Percentiles rank a stretch among this genome's conserved stretches.
Evolutionary conservation across 2,797 vertebrate genomes (phyloP).

Genomic region (Gambelia wislizenii): DNA sequence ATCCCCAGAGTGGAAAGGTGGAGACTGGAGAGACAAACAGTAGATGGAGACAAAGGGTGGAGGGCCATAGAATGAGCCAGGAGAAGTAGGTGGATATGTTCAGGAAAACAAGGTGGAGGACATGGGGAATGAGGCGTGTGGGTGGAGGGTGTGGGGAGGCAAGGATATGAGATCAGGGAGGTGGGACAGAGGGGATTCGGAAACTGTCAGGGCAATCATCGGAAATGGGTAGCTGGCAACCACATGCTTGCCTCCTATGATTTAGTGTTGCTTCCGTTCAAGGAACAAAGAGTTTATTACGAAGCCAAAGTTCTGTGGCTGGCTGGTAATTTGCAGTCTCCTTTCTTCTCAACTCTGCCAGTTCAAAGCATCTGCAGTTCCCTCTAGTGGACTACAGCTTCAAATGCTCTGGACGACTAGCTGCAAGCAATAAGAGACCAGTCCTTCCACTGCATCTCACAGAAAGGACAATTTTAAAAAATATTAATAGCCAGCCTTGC

Average conservation of each 20-base stretch:
- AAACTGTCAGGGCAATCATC: not conserved
- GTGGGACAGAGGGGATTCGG: not conserved
- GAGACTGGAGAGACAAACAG: not conserved
- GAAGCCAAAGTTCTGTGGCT: constrained; percentile 19
- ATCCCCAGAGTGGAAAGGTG: not conserved
- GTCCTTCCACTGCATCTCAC: not conserved
- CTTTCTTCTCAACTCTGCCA: not conserved
- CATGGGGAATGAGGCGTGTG: not conserved
- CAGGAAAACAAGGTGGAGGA: constrained; percentile 1
- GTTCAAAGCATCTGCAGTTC: constrained; percentile 36
- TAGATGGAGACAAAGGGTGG: not conserved
- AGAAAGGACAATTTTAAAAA: not conserved
- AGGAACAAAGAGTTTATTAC: constrained; percentile 24
- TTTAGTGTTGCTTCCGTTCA: not conserved
- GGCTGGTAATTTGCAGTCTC: not conserved
- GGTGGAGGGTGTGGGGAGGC: not conserved
- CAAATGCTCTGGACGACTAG: not conserved
- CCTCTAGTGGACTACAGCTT: constrained; percentile 39
- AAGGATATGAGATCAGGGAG: constrained; percentile 8
- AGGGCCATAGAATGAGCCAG: not conserved
- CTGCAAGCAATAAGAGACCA: not conserved
- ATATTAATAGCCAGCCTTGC: not conserved
- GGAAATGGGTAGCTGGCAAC: constrained; percentile 1
- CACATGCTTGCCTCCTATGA: not conserved
- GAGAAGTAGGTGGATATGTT: constrained; percentile 19